Evolutionary conservation across 2,797 vertebrate species (phyloP).

Genomic region (Gymnocypris eckloni): DNA sequence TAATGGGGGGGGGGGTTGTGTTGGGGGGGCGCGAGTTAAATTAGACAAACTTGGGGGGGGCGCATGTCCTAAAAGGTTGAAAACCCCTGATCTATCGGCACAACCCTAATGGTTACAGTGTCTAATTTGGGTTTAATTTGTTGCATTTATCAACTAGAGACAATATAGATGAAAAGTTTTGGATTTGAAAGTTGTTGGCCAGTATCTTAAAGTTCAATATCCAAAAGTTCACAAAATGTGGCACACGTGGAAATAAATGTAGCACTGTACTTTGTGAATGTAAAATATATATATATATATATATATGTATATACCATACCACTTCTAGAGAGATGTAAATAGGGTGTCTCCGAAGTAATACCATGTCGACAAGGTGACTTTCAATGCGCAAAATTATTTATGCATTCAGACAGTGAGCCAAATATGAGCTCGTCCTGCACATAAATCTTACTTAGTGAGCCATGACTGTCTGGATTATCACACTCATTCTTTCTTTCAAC

Average conservation of each 20-base stretch:
- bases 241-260: no score
- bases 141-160: neutral
- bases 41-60: no score
- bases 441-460: conserved; percentile 54
- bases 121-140: neutral
- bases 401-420: conserved; percentile 36
- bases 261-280: no score
- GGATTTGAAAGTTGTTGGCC: neutral
- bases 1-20: no score
- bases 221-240: neutral
- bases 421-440: conserved; percentile 32
- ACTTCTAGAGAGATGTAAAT: conserved; percentile 18
- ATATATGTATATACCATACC: neutral
- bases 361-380: conserved; percentile 51
- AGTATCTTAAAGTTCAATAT: neutral
- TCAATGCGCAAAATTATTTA: conserved; percentile 49
- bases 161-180: neutral
- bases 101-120: neutral
- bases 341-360: neutral
- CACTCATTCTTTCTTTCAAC: conserved; percentile 41
- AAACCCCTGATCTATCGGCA: no score
- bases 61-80: no score
- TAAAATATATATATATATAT: no score
- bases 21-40: no score
- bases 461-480: conserved; percentile 54